Conservation (phyloP, 1,140 invertebrate species). For the Pissodes strobi region DNA sequence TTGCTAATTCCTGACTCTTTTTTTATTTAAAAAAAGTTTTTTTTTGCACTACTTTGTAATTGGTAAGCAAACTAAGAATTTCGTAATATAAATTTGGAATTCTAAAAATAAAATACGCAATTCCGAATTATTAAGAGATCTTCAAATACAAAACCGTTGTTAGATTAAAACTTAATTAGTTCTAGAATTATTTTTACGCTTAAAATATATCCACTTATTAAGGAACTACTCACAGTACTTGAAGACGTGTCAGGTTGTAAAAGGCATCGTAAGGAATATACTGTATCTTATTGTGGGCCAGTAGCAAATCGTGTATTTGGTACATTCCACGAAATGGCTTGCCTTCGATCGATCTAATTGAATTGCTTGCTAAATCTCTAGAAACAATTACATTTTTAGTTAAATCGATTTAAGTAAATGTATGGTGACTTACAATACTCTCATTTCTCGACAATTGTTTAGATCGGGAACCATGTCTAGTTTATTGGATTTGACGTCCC, state of each 20-base stretch:
- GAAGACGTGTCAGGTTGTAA: conserved; percentile 74
- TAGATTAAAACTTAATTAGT: no score
- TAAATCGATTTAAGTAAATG: conserved; percentile 49
- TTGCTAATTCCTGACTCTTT: no score
- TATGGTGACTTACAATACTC: conserved; percentile 84
- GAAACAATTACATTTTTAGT: conserved; percentile 34
- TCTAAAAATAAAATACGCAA: no score
- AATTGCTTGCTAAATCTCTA: conserved; percentile 89
- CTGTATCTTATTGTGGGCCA: conserved; percentile 81
- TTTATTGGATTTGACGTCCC: conserved; percentile 83
- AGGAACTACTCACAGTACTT: conserved; percentile 79
- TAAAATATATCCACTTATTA: not conserved
- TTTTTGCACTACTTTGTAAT: no score
- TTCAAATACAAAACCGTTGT: no score
- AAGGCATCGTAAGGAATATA: conserved; percentile 79
- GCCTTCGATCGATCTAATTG: conserved; percentile 71
- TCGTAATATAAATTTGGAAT: no score
- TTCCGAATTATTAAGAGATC: no score
- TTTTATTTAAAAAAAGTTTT: no score
- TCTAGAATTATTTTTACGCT: no score
- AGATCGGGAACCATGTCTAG: conserved; percentile 74
- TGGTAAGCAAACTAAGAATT: no score
- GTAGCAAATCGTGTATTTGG: conserved; percentile 81
- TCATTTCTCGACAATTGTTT: conserved; percentile 72
- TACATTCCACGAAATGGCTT: conserved; percentile 71